These are phyloP conservation scores for Ciona savignyi DNA, from an alignment of 23 tunicate genomes.

Conservation along the genomic window DNA sequence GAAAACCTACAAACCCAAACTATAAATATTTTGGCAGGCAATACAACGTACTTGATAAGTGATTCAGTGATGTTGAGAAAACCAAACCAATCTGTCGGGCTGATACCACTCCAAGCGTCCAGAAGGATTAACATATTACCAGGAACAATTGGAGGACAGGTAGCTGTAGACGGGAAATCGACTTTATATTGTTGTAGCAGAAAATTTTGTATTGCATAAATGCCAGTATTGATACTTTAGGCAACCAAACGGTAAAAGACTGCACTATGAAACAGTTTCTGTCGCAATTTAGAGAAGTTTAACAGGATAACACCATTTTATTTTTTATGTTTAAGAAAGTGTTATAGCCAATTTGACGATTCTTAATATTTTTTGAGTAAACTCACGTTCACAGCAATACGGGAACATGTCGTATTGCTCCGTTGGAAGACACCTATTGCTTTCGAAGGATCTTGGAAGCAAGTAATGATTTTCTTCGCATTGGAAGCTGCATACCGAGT, in stretches of 20 bases:
- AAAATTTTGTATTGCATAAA: too few species aligned
- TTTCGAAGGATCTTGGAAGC: not conserved
- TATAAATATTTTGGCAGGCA: not conserved
- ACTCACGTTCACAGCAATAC: constrained; percentile 9
- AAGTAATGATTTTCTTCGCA: constrained; percentile 1
- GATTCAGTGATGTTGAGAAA: not conserved
- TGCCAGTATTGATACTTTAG: too few species aligned
- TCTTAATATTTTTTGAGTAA: too few species aligned
- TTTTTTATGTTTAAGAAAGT: too few species aligned
- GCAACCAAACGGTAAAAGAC: too few species aligned
- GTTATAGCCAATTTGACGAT: too few species aligned
- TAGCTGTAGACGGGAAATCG: not conserved
- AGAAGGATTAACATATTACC: constrained; percentile 6
- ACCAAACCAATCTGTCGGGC: not conserved
- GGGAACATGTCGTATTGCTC: not conserved
- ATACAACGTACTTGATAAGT: not conserved
- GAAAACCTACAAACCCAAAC: not conserved
- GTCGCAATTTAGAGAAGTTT: too few species aligned
- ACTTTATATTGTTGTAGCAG: too few species aligned
- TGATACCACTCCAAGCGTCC: constrained; percentile 1
- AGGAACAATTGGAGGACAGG: constrained; percentile 9
- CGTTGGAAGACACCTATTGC: not conserved
- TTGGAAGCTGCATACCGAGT: not conserved
- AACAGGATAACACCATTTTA: too few species aligned
- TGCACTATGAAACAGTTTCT: too few species aligned